Conservation (phyloP, 2,888 invertebrate species). For the Cantharis nigra region DNA sequence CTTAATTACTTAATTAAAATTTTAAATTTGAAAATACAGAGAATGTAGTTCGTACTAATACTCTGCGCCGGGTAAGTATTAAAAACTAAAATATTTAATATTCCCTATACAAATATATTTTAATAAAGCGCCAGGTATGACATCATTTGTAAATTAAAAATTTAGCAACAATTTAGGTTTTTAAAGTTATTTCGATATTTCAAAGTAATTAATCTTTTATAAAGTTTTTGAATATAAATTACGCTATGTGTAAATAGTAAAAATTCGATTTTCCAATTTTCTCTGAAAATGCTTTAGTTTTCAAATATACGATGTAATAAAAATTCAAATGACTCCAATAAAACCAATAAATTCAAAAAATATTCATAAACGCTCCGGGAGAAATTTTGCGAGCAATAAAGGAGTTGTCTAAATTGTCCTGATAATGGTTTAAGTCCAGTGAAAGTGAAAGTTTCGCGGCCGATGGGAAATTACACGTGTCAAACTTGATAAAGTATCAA, state of each 20-base stretch:
- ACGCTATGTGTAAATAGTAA: not conserved
- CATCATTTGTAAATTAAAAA: not conserved
- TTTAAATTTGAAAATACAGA: not conserved
- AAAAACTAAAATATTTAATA: not conserved
- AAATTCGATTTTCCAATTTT: constrained; percentile 13
- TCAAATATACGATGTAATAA: constrained; percentile 15
- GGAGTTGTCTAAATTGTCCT: constrained; percentile 27
- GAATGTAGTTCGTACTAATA: not conserved
- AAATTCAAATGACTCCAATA: constrained; percentile 20
- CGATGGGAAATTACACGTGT: constrained; percentile 41
- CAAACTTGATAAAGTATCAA: constrained; percentile 40
- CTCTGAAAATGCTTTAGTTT: constrained; percentile 5
- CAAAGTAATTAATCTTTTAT: not conserved
- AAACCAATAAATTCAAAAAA: constrained; percentile 24
- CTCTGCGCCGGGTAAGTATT: not conserved
- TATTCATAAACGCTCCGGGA: constrained; percentile 25
- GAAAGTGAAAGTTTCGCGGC: constrained; percentile 37
- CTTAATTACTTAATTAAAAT: not conserved
- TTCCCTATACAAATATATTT: not conserved
- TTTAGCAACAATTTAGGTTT: not conserved
- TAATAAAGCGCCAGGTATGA: not conserved
- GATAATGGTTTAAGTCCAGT: constrained; percentile 31
- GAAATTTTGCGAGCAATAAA: constrained; percentile 22
- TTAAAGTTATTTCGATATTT: not conserved
- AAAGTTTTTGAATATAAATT: not conserved